Conservation (phyloP, 2,113 vertebrate species). For the Dendropsophus ebraccatus region DNA sequence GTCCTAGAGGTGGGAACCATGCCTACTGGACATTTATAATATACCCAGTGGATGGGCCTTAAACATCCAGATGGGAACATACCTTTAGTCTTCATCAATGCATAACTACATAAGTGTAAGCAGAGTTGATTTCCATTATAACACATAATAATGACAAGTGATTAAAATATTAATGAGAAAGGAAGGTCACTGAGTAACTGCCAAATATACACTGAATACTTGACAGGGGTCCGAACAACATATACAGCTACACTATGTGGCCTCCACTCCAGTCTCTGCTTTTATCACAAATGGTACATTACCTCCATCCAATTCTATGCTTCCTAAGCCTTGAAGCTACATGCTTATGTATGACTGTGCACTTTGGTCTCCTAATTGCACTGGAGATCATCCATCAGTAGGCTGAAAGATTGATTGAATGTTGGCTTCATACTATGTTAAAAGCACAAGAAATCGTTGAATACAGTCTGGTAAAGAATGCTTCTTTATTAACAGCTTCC, state of each 20-base stretch:
- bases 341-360: conserved; percentile 61
- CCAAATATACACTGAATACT: too few species aligned
- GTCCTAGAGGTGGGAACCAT: too few species aligned
- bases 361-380: conserved; percentile 62
- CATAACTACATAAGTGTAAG: too few species aligned
- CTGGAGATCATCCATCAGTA: conserved; percentile 59
- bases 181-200: too few species aligned
- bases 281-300: not conserved
- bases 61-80: too few species aligned
- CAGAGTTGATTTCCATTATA: too few species aligned
- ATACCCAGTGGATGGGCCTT: too few species aligned
- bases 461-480: conserved; percentile 17
- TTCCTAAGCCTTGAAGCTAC: conserved; percentile 57
- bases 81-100: too few species aligned
- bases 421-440: conserved; percentile 12
- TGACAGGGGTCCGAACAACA: too few species aligned
- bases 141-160: too few species aligned
- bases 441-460: conserved; percentile 33
- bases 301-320: conserved; percentile 57
- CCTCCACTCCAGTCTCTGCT: not conserved
- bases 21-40: too few species aligned
- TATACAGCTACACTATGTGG: not conserved
- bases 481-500: not conserved
- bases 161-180: too few species aligned
- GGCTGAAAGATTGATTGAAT: conserved; percentile 53